Evolutionary conservation across 1,140 invertebrate genomes (phyloP).

Genomic region (Pollicipes pollicipes): DNA sequence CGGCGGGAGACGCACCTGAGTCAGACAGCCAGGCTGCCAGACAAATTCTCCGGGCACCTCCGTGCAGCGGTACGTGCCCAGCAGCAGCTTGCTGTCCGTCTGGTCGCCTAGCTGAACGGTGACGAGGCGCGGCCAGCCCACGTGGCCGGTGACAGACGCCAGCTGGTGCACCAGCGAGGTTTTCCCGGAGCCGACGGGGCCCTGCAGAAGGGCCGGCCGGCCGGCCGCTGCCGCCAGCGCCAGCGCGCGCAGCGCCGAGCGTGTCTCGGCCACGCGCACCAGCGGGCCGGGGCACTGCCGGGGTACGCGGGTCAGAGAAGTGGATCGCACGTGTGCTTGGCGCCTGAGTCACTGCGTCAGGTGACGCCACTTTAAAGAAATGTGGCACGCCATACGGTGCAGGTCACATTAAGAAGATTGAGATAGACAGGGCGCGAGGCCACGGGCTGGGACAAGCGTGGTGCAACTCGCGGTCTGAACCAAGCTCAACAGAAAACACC

Average conservation of each 20-base stretch:
- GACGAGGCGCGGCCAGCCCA: constrained; percentile 30
- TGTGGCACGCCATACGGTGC: no score
- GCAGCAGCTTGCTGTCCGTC: constrained; percentile 85
- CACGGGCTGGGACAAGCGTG: no score
- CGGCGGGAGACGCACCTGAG: no score
- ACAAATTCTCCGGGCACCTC: constrained; percentile 92
- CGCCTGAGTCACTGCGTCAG: no score
- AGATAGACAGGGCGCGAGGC: no score
- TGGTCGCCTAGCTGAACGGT: constrained; percentile 92
- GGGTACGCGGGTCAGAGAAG: no score
- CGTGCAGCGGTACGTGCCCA: constrained; percentile 89
- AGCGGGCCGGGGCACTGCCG: neutral
- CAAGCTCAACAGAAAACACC: no score
- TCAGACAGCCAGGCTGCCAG: constrained; percentile 82
- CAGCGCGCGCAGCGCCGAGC: constrained; percentile 22
- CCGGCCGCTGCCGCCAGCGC: constrained; percentile 51
- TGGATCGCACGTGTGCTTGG: no score
- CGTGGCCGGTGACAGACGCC: constrained; percentile 49
- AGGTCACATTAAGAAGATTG: no score
- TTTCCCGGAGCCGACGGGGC: constrained; percentile 87
- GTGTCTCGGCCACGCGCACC: neutral
- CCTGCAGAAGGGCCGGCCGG: constrained; percentile 65
- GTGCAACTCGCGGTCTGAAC: no score
- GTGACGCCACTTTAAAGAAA: no score
- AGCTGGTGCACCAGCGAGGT: constrained; percentile 76